A percentile compares a stretch with the other conserved stretches of the same genome.
These are phyloP conservation scores for Phacellophora camtschatica DNA, from an alignment of 30 jellyfish, hydroid and myxozoan species.

Conservation along the genomic window DNA sequence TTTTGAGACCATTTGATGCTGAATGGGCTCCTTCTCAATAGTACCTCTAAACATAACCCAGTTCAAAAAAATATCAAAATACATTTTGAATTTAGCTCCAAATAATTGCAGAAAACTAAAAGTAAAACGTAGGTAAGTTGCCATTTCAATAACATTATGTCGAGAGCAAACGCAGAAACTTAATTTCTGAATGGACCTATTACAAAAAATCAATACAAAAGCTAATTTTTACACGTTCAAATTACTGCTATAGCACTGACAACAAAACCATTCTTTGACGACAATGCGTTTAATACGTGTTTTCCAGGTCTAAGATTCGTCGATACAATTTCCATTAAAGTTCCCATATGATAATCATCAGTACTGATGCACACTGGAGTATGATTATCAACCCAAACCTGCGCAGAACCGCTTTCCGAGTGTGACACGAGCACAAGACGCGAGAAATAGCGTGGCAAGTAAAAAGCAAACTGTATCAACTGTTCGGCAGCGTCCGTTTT, in stretches of 20 bases:
- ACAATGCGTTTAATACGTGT: slow-evolving; percentile 73
- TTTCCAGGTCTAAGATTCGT: slow-evolving; percentile 89
- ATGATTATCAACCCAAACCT: slow-evolving; percentile 90
- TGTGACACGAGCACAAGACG: slow-evolving; percentile 86
- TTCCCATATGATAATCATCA: slow-evolving; percentile 93
- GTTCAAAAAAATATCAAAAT: too few relatives aligned
- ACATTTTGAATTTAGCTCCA: too few relatives aligned
- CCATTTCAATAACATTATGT: too few relatives aligned
- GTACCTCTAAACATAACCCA: too few relatives aligned
- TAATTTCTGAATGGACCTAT: too few relatives aligned
- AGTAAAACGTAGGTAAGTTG: too few relatives aligned
- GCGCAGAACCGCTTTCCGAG: slow-evolving; percentile 86
- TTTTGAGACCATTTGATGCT: too few relatives aligned
- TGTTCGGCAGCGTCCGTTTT: slow-evolving; percentile 92
- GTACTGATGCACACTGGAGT: slow-evolving; percentile 85
- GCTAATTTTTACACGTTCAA: too few relatives aligned
- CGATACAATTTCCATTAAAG: slow-evolving; percentile 74
- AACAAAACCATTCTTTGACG: slow-evolving; percentile 84
- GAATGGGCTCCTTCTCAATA: too few relatives aligned
- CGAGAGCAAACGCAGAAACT: too few relatives aligned
- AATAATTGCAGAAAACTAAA: too few relatives aligned
- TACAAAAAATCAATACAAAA: too few relatives aligned
- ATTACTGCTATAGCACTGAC: slow-evolving; percentile 92
- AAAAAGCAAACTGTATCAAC: slow-evolving; percentile 67
- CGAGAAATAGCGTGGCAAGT: slow-evolving; percentile 72